phyloP scores from a whole-genome alignment of 2,888 invertebrate genomes.

The Tachina fera region DNA sequence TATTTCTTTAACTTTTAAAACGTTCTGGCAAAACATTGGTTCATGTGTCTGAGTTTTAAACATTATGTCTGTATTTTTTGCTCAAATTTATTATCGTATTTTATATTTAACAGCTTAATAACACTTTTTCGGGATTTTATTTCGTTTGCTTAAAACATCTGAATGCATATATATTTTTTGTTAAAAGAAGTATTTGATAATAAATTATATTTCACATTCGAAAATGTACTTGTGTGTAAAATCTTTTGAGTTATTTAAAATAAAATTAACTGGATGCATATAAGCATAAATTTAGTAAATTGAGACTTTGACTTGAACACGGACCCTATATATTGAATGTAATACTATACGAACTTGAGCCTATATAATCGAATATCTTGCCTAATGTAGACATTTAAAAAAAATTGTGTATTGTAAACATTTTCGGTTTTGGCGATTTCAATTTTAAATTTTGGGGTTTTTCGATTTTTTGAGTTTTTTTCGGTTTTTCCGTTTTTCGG shows the following conservation, averaged over 20 bases:
- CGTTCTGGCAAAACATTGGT: neutral
- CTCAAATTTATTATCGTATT: conserved; percentile 24
- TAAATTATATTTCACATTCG: neutral
- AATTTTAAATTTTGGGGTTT: no score
- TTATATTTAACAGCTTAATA: conserved; percentile 6
- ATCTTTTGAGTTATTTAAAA: neutral
- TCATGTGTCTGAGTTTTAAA: neutral
- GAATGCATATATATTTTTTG: neutral
- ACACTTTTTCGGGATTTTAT: neutral
- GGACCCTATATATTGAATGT: no score
- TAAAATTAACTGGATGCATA: neutral
- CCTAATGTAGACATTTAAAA: no score
- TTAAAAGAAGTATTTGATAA: neutral
- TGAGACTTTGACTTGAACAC: no score
- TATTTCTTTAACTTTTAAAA: conserved; percentile 36
- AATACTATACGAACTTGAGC: no score
- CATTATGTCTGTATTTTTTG: neutral
- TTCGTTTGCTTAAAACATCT: neutral
- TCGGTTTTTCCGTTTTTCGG: no score
- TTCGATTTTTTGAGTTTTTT: no score
- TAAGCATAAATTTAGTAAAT: no score
- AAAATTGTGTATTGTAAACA: no score
- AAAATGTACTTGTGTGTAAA: neutral
- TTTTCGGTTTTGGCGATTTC: no score
- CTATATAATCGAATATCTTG: no score